A percentile compares a stretch with the other conserved stretches of the same genome.
Evolutionary conservation across 53 echinoderm and acorn worm species (phyloP).

Genomic region (Echinarachnius parma): DNA sequence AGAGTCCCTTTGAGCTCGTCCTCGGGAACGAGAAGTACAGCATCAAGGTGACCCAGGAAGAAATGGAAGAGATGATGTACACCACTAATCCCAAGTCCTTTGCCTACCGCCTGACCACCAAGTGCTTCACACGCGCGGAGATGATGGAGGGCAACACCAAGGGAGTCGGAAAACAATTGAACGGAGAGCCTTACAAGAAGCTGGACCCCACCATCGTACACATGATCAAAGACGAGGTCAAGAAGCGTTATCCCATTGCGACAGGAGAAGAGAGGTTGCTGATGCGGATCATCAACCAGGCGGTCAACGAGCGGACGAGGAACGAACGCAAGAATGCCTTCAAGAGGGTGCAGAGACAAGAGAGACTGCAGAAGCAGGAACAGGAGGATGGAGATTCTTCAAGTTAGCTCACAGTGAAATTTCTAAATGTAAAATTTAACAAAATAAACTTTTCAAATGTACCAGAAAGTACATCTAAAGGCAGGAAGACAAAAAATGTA

Average conservation of each 20-base stretch:
- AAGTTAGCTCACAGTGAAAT: too few species aligned
- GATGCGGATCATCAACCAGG: constrained; percentile 1
- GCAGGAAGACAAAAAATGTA: too few species aligned
- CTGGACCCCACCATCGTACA: constrained; percentile 51
- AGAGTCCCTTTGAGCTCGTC: background rate
- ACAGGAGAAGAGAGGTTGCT: constrained; percentile 41
- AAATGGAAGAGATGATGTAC: constrained; percentile 64
- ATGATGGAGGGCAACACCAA: constrained; percentile 63
- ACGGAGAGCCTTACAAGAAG: constrained; percentile 53
- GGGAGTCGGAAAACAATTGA: constrained; percentile 43
- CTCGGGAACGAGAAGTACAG: constrained; percentile 6
- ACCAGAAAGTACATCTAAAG: too few species aligned
- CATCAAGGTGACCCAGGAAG: constrained; percentile 32
- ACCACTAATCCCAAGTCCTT: constrained; percentile 58
- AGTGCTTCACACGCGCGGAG: constrained; percentile 65
- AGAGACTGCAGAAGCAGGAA: background rate
- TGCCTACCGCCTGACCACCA: constrained; percentile 68
- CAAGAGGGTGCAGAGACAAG: background rate
- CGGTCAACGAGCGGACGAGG: constrained; percentile 63
- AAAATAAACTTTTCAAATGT: too few species aligned
- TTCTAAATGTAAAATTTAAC: too few species aligned
- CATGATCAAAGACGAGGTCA: constrained; percentile 57
- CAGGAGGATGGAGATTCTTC: background rate
- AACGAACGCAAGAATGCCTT: constrained; percentile 72
- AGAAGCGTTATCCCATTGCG: constrained; percentile 60